Percentiles rank a stretch among this genome's conserved stretches.
Conservation (phyloP, 2,888 invertebrate genomes). For the Eupithecia subfuscata region DNA sequence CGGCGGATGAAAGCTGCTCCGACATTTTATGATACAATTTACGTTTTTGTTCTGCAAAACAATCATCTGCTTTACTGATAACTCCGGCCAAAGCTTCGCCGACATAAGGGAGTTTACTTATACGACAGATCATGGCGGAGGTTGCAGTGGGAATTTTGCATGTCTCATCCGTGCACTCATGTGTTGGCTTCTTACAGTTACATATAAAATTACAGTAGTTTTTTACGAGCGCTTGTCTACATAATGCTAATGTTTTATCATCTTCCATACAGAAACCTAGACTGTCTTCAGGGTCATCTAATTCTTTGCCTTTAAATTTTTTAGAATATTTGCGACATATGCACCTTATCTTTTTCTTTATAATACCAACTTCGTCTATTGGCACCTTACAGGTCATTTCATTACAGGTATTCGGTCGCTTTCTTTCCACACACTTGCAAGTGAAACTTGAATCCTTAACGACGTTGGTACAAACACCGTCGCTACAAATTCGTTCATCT, state of each 20-base stretch:
- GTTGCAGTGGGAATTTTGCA: not conserved
- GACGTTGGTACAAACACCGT: constrained; percentile 1
- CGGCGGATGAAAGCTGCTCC: not conserved
- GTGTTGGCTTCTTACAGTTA: not conserved
- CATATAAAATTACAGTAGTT: not conserved
- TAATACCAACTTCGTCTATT: not conserved
- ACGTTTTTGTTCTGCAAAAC: not conserved
- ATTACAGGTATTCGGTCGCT: not conserved
- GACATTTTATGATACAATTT: not conserved
- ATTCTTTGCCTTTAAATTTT: not conserved
- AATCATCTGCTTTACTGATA: not conserved
- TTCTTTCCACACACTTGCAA: constrained; percentile 9
- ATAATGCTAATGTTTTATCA: constrained; percentile 1
- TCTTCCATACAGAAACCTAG: not conserved
- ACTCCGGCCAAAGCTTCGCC: not conserved
- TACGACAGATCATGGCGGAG: not conserved
- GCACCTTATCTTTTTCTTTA: not conserved
- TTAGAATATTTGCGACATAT: constrained; percentile 1
- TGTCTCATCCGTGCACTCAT: not conserved
- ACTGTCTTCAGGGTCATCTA: not conserved
- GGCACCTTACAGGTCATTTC: constrained; percentile 1
- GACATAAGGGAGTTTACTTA: not conserved
- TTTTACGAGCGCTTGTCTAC: not conserved
- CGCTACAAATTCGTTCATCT: not conserved
- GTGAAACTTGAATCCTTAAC: not conserved